phyloP scores from a whole-genome alignment of 2,797 vertebrate genomes.

The Ataeniobius toweri region DNA sequence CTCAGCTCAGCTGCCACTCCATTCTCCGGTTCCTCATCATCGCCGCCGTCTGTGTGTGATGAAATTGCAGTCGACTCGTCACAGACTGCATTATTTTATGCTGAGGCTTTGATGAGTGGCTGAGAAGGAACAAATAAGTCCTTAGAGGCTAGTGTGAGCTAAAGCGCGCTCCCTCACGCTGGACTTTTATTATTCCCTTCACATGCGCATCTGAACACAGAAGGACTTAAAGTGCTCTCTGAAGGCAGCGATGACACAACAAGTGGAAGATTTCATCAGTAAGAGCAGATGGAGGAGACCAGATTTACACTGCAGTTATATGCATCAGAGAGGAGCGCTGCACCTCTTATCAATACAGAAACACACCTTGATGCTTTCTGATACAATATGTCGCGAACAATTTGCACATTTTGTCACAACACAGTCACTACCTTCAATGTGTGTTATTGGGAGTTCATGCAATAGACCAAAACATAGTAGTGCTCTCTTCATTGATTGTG shows the following conservation, averaged over 20 bases:
- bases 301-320: constrained; percentile 20
- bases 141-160: constrained; percentile 39
- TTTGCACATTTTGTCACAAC: neutral
- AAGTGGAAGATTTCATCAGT: constrained; percentile 48
- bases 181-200: constrained; percentile 52
- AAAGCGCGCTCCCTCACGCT: constrained; percentile 8
- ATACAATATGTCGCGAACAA: neutral
- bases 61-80: constrained; percentile 42
- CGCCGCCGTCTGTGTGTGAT: constrained; percentile 27
- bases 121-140: constrained; percentile 57
- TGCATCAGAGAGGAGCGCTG: neutral
- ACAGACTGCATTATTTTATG: constrained; percentile 19
- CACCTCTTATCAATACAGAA: neutral
- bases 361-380: neutral
- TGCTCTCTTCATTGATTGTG: neutral
- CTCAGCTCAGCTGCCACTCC: constrained; percentile 19
- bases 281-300: constrained; percentile 32
- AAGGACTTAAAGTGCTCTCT: constrained; percentile 18
- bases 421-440: neutral
- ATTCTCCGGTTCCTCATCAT: constrained; percentile 24
- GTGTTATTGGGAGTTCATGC: neutral
- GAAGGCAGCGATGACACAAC: constrained; percentile 22
- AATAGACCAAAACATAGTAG: neutral
- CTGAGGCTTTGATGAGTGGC: constrained; percentile 45
- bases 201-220: constrained; percentile 25